Evolutionary conservation across 2,888 invertebrate genomes (phyloP).

Genomic region (Ichneumon xanthorius): DNA sequence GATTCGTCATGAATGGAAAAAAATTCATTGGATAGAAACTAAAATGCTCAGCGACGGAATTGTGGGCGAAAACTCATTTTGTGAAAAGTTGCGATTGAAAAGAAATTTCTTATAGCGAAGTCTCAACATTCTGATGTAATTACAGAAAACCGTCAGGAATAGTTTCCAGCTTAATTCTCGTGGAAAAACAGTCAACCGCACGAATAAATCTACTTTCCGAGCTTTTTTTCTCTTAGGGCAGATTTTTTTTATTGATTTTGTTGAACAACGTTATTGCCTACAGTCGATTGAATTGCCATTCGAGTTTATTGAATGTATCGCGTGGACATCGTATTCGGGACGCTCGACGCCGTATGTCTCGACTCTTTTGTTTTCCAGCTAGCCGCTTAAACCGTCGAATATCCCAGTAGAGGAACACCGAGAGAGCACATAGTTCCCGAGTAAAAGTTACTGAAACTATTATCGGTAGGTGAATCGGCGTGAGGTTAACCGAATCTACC

Average conservation of each 20-base stretch:
- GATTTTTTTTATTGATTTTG: not conserved
- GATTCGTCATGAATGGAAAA: too few relatives aligned
- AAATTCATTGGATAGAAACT: too few relatives aligned
- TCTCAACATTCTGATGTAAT: too few relatives aligned
- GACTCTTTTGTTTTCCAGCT: not conserved
- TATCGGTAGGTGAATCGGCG: conserved; percentile 1
- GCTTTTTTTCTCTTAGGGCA: not conserved
- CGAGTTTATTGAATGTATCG: not conserved
- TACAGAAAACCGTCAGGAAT: too few relatives aligned
- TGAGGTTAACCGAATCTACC: not conserved
- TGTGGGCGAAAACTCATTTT: too few relatives aligned
- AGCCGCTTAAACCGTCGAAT: not conserved
- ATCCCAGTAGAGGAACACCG: not conserved
- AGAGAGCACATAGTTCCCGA: not conserved
- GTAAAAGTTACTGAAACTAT: conserved; percentile 9
- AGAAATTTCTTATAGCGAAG: too few relatives aligned
- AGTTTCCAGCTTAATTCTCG: too few relatives aligned
- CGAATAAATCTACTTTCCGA: too few relatives aligned
- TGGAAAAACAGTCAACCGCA: too few relatives aligned
- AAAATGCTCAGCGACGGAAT: too few relatives aligned
- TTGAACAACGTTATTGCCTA: not conserved
- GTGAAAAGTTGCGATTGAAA: too few relatives aligned
- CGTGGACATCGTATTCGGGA: not conserved
- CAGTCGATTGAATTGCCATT: not conserved
- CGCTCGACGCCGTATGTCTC: not conserved